Evolutionary conservation across 2,113 vertebrate species (phyloP).

Genomic region (Malurus cyaneus): DNA sequence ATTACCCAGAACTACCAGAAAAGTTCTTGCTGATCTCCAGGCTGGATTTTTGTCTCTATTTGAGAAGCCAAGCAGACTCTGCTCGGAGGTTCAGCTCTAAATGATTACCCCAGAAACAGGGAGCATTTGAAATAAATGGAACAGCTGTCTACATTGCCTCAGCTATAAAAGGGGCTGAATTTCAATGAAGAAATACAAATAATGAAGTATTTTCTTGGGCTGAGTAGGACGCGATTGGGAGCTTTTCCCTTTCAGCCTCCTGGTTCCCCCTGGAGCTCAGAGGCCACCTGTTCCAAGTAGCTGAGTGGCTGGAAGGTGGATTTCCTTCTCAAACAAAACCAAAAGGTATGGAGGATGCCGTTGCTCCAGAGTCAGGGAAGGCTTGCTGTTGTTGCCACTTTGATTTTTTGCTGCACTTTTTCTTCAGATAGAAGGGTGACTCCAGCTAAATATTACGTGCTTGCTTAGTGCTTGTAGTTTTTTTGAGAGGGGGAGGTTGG

Average conservation of each 20-base stretch:
- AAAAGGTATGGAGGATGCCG: background rate
- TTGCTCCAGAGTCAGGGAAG: background rate
- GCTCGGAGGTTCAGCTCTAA: conserved; percentile 53
- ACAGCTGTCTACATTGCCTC: conserved; percentile 58
- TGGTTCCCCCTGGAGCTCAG: conserved; percentile 42
- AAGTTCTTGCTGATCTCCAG: background rate
- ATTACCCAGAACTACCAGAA: conserved; percentile 5
- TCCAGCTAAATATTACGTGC: background rate
- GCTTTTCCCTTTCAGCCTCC: conserved; percentile 20
- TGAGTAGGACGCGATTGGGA: conserved; percentile 10
- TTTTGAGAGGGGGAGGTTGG: background rate
- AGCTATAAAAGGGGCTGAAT: conserved; percentile 64
- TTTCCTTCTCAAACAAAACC: conserved; percentile 13
- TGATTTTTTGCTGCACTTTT: background rate
- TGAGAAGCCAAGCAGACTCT: conserved; percentile 36
- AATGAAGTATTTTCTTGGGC: conserved; percentile 32
- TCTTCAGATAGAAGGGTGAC: background rate
- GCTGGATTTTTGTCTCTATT: conserved; percentile 23
- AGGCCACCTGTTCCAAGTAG: conserved; percentile 53
- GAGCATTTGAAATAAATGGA: conserved; percentile 56
- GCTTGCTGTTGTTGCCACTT: background rate
- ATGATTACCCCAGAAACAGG: conserved; percentile 57
- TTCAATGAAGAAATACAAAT: conserved; percentile 65
- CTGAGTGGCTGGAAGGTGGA: conserved; percentile 25
- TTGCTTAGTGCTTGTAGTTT: background rate